Evolutionary conservation across 2,113 vertebrate species (phyloP), one percentile per base, ranked within the genome.

Genomic region (Saimiri boliviensis): DNA sequence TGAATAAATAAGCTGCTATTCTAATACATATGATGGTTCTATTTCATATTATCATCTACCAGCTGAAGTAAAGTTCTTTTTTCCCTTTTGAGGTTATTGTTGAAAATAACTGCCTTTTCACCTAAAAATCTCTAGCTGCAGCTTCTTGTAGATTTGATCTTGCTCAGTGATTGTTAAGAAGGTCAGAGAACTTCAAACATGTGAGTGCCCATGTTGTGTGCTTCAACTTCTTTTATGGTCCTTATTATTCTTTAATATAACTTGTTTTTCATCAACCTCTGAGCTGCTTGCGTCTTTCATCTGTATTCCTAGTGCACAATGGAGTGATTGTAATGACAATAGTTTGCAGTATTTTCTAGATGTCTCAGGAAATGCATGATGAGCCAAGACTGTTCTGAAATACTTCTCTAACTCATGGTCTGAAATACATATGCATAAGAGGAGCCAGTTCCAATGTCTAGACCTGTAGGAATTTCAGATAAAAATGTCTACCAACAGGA

Each of bases 141-240:
- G 21, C 40, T 40, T 76, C 70, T 63, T 71, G 9, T 19, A 71
- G 9, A 81, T 71, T 32, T 79, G 37, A 27, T 76, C 27, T 10
- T 12, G 30, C 32, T 91, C 6, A 56, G 14, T 35, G 40, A 74
- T 56, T 83, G 16, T 35, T 49, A 85, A 37, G 73, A 77, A 80
- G 52, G 47, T n/a, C 54, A 3, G 12, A 82, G 73, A 5, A 13
- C 11, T 10, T 35, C 6, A 16, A 49, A 20, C 32, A 14, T 56
- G 16, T 6, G 8, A 13, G 0, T n/a, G 13, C 11, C 47, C 0
- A 0, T 58, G 3, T 16, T 60, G 27, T 45, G n/a, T 23, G 7
- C 25, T 40, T 42, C 37, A 66, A 0, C 5, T 47, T 91, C 45
- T 19, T 82, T 25, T n/a, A 17, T 2, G 6, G 16, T 52, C 35